These are phyloP conservation scores for Panthera uncia DNA, from an alignment of 2,113 vertebrate genomes.

Conservation along the genomic window DNA sequence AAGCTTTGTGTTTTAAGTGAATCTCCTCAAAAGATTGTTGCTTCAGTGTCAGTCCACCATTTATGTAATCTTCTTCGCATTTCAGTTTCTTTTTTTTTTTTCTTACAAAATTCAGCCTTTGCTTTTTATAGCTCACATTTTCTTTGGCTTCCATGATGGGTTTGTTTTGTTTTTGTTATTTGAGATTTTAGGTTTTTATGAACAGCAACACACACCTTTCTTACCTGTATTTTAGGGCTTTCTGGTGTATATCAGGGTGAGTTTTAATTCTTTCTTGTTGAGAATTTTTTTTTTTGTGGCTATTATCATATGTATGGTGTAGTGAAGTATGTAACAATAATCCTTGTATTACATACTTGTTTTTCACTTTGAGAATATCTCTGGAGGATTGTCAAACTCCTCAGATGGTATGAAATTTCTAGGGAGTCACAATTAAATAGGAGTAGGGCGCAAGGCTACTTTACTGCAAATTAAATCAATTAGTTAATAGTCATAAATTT, in stretches of 20 bases:
- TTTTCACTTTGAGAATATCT: constrained; percentile 2
- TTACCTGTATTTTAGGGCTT: neutral
- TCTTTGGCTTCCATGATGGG: neutral
- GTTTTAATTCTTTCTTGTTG: neutral
- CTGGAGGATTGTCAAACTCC: neutral
- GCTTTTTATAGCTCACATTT: neutral
- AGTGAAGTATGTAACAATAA: neutral
- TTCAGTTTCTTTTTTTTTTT: neutral
- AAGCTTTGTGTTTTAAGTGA: neutral
- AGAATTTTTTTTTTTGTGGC: neutral
- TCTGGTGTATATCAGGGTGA: neutral
- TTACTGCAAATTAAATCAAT: constrained; percentile 69
- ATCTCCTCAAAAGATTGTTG: neutral
- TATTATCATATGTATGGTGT: neutral
- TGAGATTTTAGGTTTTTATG: constrained; percentile 14
- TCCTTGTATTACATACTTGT: constrained; percentile 34
- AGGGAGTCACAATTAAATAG: constrained; percentile 65
- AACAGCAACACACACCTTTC: neutral
- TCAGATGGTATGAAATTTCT: constrained; percentile 23
- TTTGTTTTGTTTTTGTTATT: neutral
- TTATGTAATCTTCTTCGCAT: constrained; percentile 3
- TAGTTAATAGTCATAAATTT: constrained; percentile 55
- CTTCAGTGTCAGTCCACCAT: neutral
- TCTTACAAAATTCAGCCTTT: constrained; percentile 2
- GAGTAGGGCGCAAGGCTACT: constrained; percentile 40